Evolutionary conservation across 2,113 vertebrate genomes (phyloP).

Genomic region (Naja naja): DNA sequence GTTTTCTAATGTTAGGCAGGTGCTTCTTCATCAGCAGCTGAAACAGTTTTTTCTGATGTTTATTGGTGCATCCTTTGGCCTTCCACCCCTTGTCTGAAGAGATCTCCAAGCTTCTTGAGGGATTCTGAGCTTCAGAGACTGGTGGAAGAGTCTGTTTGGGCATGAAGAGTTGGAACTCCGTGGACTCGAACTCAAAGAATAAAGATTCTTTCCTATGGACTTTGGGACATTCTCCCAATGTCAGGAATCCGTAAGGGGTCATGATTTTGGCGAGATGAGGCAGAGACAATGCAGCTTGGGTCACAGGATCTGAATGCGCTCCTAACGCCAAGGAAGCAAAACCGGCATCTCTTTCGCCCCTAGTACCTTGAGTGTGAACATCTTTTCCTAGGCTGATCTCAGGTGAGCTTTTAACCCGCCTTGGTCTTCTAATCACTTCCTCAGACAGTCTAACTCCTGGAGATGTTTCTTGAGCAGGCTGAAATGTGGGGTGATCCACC

Average conservation of each 20-base stretch:
- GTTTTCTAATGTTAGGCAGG: conserved; percentile 42
- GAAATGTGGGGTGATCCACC: conserved; percentile 38
- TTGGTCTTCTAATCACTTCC: conserved; percentile 7
- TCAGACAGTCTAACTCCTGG: not conserved
- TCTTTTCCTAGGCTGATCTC: conserved; percentile 43
- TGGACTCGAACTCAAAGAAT: conserved; percentile 63
- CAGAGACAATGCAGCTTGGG: conserved; percentile 61
- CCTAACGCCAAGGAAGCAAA: conserved; percentile 11
- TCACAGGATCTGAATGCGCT: conserved; percentile 56
- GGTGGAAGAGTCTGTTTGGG: conserved; percentile 37
- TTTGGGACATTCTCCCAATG: conserved; percentile 63
- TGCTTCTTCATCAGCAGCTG: conserved; percentile 60
- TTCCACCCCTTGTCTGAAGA: not conserved
- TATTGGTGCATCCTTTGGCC: conserved; percentile 15
- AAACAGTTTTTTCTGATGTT: conserved; percentile 61
- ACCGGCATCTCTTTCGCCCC: conserved; percentile 25
- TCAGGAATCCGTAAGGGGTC: conserved; percentile 61
- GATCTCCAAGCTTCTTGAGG: not conserved
- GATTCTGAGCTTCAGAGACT: conserved; percentile 6
- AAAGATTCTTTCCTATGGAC: conserved; percentile 67
- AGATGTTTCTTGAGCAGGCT: not conserved
- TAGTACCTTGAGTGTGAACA: not conserved
- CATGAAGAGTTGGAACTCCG: conserved; percentile 43
- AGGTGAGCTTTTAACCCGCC: conserved; percentile 48
- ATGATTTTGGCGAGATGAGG: conserved; percentile 68